Evolutionary conservation across 2,888 invertebrate genomes (phyloP), one percentile per base, ranked within the genome.

Genomic region (Stenchaetothrips biformis): DNA sequence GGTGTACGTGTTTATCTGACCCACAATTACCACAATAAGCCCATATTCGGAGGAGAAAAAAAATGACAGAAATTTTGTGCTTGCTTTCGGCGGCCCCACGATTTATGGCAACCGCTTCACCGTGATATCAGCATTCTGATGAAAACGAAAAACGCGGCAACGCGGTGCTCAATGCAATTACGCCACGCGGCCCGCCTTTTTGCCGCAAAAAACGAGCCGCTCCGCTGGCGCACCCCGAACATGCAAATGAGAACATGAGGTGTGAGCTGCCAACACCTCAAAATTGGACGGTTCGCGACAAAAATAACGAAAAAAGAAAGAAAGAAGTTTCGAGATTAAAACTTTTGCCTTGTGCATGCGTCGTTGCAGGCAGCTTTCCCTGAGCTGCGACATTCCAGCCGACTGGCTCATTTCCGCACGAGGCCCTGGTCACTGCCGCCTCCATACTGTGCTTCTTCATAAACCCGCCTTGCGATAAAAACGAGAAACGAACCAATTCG

Each of bases 191-290:
- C 13, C 11, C 25, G 25, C 67, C 25, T n/a, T 74, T 74, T 74
- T 74, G 25, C 67, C 25, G 67, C 67, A 74, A 74, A 74, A 67
- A 74, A 11, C 18, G 67, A 21, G 9, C 67, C 37, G 37, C 37
- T 37, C 67, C 67, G 25, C 25, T 74, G 21, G 16, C 59, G 59
- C 16, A 59, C 59, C 59, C 1, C 18, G 59, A 25, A n/a, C 67
- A 74, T 74, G 67, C 67, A 74, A 74, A 74, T 74, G 67, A 74
- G 67, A 74, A 74, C 67, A 74, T 74, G 67, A 74, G 67, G 67
- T 74, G 67, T 74, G 21, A 74, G 25, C 67, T 74, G 67, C 67
- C 67, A 74, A 74, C 67, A 74, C 67, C 67, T 74, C 67, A 74
- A 74, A 74, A 74, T 74, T 74, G 25, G 67, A 25, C 25, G 67